Evolutionary conservation across 2,797 vertebrate genomes (phyloP), one percentile per base, ranked within the genome.

Genomic region (Rhinophrynus dorsalis): DNA sequence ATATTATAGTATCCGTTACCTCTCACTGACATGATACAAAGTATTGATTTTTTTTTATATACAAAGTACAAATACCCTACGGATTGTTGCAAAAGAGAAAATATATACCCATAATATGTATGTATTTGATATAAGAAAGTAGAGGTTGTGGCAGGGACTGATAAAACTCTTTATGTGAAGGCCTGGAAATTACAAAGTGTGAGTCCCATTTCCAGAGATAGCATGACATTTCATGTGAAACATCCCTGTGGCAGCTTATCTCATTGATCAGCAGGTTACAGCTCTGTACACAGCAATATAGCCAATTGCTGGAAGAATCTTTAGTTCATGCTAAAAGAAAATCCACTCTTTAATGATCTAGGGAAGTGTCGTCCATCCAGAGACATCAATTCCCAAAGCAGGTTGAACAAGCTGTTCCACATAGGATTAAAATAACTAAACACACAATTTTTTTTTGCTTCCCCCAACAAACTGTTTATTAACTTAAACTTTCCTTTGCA

Each of bases 211-310:
- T 56, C 50, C 37, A 63, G 74, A 79, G 67, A 48, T 62, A 42
- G 55, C 52, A 48, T 51, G 9, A 44, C 60, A 63, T 78, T 78
- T 65, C 1, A 81, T 79, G 76, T 75, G 47, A 61, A 78, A 74
- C 48, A 18, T 66, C 66, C 78, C 75, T 70, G 35, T 45, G 48
- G 59, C 63, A 42, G 66, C 76, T 79, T 24, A 81, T 82, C 75
- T n/a, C n/a, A n/a, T n/a, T n/a, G n/a, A n/a, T n/a, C n/a, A n/a
- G n/a, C n/a, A n/a, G n/a, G 77, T 72, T 50, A 67, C 62, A 47
- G 17, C 6, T n/a, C n/a, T n/a, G n/a, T n/a, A n/a, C n/a, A n/a
- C n/a, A n/a, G n/a, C n/a, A n/a, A n/a, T n/a, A n/a, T n/a, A n/a
- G n/a, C n/a, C n/a, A n/a, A n/a, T n/a, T n/a, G n/a, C n/a, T n/a